Percentiles rank a stretch among this genome's conserved stretches.
These are phyloP conservation scores for Thalassoma bifasciatum DNA, from an alignment of 2,113 vertebrate species.

Conservation along the genomic window DNA sequence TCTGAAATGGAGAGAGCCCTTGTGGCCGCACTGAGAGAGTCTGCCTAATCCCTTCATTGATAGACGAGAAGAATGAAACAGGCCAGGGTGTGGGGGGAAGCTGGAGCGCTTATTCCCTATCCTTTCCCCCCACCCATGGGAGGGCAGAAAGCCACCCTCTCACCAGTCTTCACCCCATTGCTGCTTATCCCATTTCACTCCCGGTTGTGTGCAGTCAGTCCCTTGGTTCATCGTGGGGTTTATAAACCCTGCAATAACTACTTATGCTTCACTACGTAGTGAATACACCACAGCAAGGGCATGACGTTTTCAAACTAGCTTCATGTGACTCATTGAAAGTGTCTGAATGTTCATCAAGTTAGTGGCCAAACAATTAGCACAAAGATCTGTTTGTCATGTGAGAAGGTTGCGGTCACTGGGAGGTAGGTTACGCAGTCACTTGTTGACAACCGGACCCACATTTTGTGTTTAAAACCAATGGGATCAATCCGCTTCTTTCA, in stretches of 20 bases:
- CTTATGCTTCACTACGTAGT: constrained; percentile 14
- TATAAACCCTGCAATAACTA: constrained; percentile 33
- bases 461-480: constrained; percentile 42
- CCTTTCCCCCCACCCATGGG: constrained; percentile 73
- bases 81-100: constrained; percentile 69
- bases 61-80: constrained; percentile 80
- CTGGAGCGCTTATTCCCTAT: constrained; percentile 69
- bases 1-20: constrained; percentile 73
- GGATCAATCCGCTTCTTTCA: constrained; percentile 42
- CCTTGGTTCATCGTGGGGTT: constrained; percentile 22
- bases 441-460: constrained; percentile 42
- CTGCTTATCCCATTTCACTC: constrained; percentile 67
- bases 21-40: constrained; percentile 73
- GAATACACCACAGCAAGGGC: background rate
- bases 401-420: constrained; percentile 30
- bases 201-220: constrained; percentile 63
- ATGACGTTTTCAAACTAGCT: constrained; percentile 3
- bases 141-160: constrained; percentile 80
- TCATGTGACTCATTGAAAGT: background rate
- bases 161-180: constrained; percentile 55
- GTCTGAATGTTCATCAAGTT: constrained; percentile 23
- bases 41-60: constrained; percentile 86
- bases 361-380: constrained; percentile 7
- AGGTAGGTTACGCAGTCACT: constrained; percentile 41
- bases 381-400: constrained; percentile 19